Evolutionary conservation across 2,888 invertebrate species (phyloP), one percentile per base, ranked within the genome.

Genomic region (Tholera decimalis): DNA sequence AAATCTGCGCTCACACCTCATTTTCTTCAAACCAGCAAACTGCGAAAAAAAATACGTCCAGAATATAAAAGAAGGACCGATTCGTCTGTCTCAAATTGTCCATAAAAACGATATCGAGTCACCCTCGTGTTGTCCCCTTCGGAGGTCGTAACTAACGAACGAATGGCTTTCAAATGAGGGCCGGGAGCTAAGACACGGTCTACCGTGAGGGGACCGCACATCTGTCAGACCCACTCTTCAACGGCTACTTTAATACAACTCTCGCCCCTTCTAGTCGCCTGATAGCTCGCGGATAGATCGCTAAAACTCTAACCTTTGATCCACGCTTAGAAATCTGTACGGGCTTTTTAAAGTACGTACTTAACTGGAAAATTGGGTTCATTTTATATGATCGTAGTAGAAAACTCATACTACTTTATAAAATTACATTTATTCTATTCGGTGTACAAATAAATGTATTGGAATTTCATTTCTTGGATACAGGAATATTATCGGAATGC

Each of bases 81-180:
- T 80, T 72, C 76, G 73, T 77, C 69, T 69, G 85, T 85, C 83
- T 85, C 84, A 88, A 89, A 90, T 89, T 84, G 88, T 84, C 88
- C 88, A 88, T 82, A 82, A 82, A 83, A 83, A 56, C 83, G 82
- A 78, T 86, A 85, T 88, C 83, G 85, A 79, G 83, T 77, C 83
- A 83, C 86, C 85, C 82, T 81, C 80, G 70, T 73, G 79, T 83
- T 83, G 82, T 84, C 84, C 88, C 88, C 85, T 82, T 75, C 69
- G 60, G 51, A 85, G 81, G 77, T 86, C 88, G 89, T 90, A 89
- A 89, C 89, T 91, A 91, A 91, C 91, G 88, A 90, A 86, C 87
- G 85, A 88, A 82, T 83, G 76, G 83, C 76, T 80, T 79, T 80
- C 83, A 73, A 82, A 82, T 83, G 79, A 80, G 80, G 73, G 80